Conservation (phyloP, 2,797 vertebrate species). For the Neoniphon sammara region DNA sequence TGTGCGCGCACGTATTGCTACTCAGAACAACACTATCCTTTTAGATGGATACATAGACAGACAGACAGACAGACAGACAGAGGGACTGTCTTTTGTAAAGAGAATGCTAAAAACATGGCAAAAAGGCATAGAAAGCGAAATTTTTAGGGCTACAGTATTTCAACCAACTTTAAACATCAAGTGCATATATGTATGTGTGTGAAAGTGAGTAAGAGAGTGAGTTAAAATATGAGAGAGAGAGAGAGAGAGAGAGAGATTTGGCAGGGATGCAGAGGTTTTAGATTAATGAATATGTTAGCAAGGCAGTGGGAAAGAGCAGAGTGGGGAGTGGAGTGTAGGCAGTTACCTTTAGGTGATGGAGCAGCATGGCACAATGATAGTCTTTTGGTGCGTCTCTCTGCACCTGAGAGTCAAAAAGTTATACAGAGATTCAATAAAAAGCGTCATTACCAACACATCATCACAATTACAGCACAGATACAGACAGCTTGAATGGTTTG, state of each 20-base stretch:
- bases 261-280: slow-evolving; percentile 53
- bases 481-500: neutral
- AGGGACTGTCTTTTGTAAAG: neutral
- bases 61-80: neutral
- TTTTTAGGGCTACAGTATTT: slow-evolving; percentile 23
- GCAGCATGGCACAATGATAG: slow-evolving; percentile 51
- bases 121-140: slow-evolving; percentile 25
- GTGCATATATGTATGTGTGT: slow-evolving; percentile 43
- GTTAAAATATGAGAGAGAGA: slow-evolving; percentile 35
- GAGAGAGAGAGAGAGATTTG: slow-evolving; percentile 46
- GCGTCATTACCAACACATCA: slow-evolving; percentile 8
- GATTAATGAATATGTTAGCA: slow-evolving; percentile 61
- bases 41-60: neutral
- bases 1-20: slow-evolving; percentile 60
- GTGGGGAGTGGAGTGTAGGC: slow-evolving; percentile 4
- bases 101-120: slow-evolving; percentile 8
- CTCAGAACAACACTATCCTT: slow-evolving; percentile 42
- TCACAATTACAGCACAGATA: neutral
- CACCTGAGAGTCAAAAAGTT: slow-evolving; percentile 68
- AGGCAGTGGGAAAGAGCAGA: slow-evolving; percentile 23
- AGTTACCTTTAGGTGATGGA: slow-evolving; percentile 78
- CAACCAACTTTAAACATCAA: slow-evolving; percentile 30
- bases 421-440: slow-evolving; percentile 25
- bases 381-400: slow-evolving; percentile 65
- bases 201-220: slow-evolving; percentile 36